Percentiles rank a stretch among this genome's conserved stretches.
Conservation (phyloP, 2,797 vertebrate genomes). For the Acanthornis magna region DNA sequence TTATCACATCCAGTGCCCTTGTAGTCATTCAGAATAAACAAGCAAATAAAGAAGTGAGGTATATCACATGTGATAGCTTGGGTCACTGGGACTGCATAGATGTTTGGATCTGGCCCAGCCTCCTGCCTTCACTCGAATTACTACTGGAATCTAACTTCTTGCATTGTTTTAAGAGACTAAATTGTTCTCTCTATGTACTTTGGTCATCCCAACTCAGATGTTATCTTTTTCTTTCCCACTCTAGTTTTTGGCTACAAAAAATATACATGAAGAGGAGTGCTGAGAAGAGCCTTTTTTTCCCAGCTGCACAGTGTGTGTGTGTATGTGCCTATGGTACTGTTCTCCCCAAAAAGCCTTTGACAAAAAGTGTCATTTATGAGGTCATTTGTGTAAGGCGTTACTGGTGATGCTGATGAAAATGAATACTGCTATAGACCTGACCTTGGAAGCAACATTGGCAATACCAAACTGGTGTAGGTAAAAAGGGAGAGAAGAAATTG, state of each 20-base stretch:
- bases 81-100: slow-evolving; percentile 20
- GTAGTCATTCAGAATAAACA: slow-evolving; percentile 30
- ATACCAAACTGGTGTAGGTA: background rate
- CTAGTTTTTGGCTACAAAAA: slow-evolving; percentile 50
- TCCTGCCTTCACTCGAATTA: slow-evolving; percentile 47
- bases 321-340: background rate
- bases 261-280: background rate
- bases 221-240: slow-evolving; percentile 56
- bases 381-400: background rate
- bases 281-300: background rate
- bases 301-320: background rate
- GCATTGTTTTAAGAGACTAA: slow-evolving; percentile 58
- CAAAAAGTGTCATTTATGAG: background rate
- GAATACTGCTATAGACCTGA: background rate
- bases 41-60: slow-evolving; percentile 53
- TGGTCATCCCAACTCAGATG: slow-evolving; percentile 65
- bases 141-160: slow-evolving; percentile 46
- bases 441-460: background rate
- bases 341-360: background rate
- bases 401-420: background rate
- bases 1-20: slow-evolving; percentile 13
- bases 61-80: slow-evolving; percentile 30
- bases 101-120: background rate
- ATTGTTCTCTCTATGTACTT: slow-evolving; percentile 57
- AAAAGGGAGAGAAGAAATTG: background rate